Evolutionary conservation across 2,113 vertebrate species (phyloP), one percentile per base, ranked within the genome.

Genomic region (Calidris pugnax): DNA sequence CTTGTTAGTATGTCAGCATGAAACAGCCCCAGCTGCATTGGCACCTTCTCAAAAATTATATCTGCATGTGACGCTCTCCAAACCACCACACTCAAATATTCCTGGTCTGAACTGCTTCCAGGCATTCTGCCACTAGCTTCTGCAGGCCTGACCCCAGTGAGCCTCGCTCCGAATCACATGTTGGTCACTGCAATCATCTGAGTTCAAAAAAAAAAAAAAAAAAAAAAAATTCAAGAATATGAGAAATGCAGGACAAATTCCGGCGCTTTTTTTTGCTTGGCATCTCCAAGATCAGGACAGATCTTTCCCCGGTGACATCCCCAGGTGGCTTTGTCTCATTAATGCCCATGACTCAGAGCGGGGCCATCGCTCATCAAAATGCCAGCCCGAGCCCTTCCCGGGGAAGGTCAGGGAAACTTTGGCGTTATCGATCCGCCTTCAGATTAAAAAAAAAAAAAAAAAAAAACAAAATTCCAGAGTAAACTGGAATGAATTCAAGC

Each of bases 101-200:
- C 81, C 93, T 63, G 53, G 60, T 95, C 84, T 85, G 88, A 95
- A 89, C 95, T 74, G 95, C 95, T 96, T 94, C 63, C 85, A 91
- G 95, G 93, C 92, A 4, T 92, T 74, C 82, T 76, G 82, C 80
- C 84, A 77, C 93, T 55, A 69, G 93, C 81, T 95, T 88, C 82
- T 96, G 89, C 91, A 92, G 85, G 87, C 94, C 74, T 97, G 96
- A 96, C 94, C 94, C 9, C 41, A 87, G 53, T 43, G 85, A 90
- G 80, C 94, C 88, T 85, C 32, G 0, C 78, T 93, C 78, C 1
- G 2, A 87, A 93, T 97, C 95, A 95, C 97, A 96, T 95, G 93
- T 62, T 93, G 83, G 95, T 95, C 95, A 96, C 76, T 79, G 66
- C 90, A 96, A 87, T 92, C 92, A 80, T 95, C 96, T 96, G 94